Evolutionary conservation across 2,797 vertebrate genomes (phyloP).

Genomic region (Distichodus sexfasciatus): DNA sequence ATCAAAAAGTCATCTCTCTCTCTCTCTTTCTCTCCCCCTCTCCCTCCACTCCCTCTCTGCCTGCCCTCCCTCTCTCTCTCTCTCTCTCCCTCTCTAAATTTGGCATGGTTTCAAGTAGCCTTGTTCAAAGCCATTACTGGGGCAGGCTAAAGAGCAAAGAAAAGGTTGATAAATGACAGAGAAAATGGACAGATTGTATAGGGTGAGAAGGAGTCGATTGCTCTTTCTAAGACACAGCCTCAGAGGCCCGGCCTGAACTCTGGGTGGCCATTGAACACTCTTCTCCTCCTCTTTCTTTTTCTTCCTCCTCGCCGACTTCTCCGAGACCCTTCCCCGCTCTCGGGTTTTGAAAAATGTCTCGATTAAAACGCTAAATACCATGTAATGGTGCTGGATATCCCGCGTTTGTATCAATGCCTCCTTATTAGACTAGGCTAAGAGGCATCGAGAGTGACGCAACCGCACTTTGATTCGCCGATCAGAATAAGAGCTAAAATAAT

Average conservation of each 20-base stretch:
- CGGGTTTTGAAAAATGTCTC: constrained; percentile 51
- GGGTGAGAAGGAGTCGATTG: constrained; percentile 45
- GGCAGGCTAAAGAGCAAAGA: constrained; percentile 44
- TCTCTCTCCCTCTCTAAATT: constrained; percentile 36
- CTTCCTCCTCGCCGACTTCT: neutral
- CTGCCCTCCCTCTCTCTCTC: neutral
- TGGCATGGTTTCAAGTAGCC: constrained; percentile 51
- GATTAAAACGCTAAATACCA: constrained; percentile 46
- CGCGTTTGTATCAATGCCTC: constrained; percentile 46
- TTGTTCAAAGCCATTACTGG: constrained; percentile 47
- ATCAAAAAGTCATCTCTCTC: constrained; percentile 57
- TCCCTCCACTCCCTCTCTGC: constrained; percentile 15
- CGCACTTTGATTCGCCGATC: constrained; percentile 25
- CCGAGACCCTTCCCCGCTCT: constrained; percentile 55
- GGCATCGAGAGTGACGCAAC: constrained; percentile 36
- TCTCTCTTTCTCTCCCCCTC: constrained; percentile 1
- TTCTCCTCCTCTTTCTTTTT: neutral
- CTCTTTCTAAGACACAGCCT: constrained; percentile 29
- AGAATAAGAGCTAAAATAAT: constrained; percentile 24
- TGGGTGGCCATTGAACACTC: constrained; percentile 18
- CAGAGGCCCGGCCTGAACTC: constrained; percentile 3
- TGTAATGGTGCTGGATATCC: constrained; percentile 45
- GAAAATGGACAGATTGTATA: constrained; percentile 50
- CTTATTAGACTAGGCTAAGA: constrained; percentile 50
- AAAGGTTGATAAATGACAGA: constrained; percentile 54